phyloP scores from a whole-genome alignment of 2,888 invertebrate genomes.

The Cataglyphis cursor region DNA sequence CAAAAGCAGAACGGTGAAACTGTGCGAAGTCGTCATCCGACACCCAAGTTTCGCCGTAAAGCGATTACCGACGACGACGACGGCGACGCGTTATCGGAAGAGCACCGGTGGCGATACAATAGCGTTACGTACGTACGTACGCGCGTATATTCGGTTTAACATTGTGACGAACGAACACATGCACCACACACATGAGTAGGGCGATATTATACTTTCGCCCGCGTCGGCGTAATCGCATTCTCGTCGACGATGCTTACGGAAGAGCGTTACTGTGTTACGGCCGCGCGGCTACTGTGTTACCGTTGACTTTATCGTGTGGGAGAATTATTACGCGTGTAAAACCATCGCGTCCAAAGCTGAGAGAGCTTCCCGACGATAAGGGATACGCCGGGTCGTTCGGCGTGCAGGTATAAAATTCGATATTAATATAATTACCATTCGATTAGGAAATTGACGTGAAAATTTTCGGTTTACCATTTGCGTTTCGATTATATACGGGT shows the following conservation, averaged over 20 bases:
- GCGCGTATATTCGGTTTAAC: constrained; percentile 53
- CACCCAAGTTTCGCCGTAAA: constrained; percentile 75
- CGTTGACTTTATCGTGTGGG: constrained; percentile 54
- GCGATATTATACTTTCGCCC: constrained; percentile 72
- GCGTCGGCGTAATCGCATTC: constrained; percentile 72
- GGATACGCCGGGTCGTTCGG: background rate
- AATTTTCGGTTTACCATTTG: background rate
- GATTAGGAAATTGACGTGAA: background rate
- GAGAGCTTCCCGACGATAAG: constrained; percentile 11
- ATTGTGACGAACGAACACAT: constrained; percentile 63
- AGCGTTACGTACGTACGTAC: constrained; percentile 56
- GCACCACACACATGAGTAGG: constrained; percentile 55
- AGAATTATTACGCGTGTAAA: constrained; percentile 66
- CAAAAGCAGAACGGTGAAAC: constrained; percentile 63
- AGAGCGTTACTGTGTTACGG: constrained; percentile 48
- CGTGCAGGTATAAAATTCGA: background rate
- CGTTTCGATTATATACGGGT: background rate
- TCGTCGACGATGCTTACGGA: constrained; percentile 55
- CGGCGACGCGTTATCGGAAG: constrained; percentile 67
- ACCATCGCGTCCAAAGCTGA: constrained; percentile 38
- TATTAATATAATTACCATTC: background rate
- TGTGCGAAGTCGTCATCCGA: constrained; percentile 66
- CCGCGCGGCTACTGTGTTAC: constrained; percentile 45
- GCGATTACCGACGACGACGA: constrained; percentile 65
- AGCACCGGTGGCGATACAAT: constrained; percentile 71